Percentiles rank a stretch among this genome's conserved stretches.
Conservation (phyloP, 92 coral and sea anemone genomes). For the Porites rus region DNA sequence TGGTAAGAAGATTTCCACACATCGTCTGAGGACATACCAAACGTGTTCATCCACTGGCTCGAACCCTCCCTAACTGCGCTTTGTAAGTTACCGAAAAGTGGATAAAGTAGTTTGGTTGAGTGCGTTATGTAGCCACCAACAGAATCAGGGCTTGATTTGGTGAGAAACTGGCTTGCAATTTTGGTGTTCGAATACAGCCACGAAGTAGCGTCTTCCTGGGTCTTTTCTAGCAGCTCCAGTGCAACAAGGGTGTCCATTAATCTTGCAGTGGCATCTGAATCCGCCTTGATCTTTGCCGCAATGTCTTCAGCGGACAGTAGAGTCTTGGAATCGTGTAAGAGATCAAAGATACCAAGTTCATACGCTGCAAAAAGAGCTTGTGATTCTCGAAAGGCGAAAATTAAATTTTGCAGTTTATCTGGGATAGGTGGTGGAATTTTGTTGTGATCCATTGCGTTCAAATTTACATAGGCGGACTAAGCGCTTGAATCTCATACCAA, state of each 20-base stretch:
- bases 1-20: constrained; percentile 51
- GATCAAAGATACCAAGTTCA: constrained; percentile 70
- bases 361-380: constrained; percentile 57
- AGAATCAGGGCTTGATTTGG: constrained; percentile 53
- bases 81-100: constrained; percentile 58
- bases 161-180: constrained; percentile 55
- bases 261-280: constrained; percentile 65
- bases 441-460: not conserved
- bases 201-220: constrained; percentile 6
- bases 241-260: constrained; percentile 63
- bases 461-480: too few relatives aligned
- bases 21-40: constrained; percentile 61
- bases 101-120: constrained; percentile 54
- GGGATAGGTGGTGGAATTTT: constrained; percentile 49
- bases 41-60: constrained; percentile 77
- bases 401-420: constrained; percentile 27
- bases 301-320: constrained; percentile 53
- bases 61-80: constrained; percentile 75
- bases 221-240: constrained; percentile 63
- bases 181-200: constrained; percentile 51
- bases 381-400: constrained; percentile 62
- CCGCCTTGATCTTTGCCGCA: constrained; percentile 45
- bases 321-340: constrained; percentile 27
- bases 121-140: constrained; percentile 42
- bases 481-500: too few relatives aligned